Base-by-base conservation (phyloP, 2,888 invertebrate species). In the Hecatera dysodea region DNA sequence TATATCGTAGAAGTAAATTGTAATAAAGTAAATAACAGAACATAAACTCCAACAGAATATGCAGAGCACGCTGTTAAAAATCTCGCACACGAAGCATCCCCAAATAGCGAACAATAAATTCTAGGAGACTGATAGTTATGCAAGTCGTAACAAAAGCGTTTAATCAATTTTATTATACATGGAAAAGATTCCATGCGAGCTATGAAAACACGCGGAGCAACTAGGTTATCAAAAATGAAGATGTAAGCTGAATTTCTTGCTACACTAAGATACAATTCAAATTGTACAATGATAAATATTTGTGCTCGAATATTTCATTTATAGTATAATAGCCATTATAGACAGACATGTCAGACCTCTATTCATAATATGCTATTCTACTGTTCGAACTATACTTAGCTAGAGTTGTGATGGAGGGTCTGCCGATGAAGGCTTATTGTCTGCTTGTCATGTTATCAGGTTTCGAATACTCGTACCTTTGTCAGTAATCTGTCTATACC, bases 361-460 rank as follows among this genome's bases (percentile, higher is more conserved):
- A 75, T 75, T 80, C 75, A 70, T 67, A 61, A 75, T 60, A 66
- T 53, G 72, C 27, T 56, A 68, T 80, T 67, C 71, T 63, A 53
- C 36, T 67, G 33, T 56, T 52, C 33, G 15, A 63, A 50, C 67
- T 75, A 68, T 67, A 75, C 55, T 42, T 69, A 73, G 46, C 59
- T 33, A 27, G 12, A 19, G 46, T 19, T 22, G 50, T 74, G 66
- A 68, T 65, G 64, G 44, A 71, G 67, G 67, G 77, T 62, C 61
- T 77, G 74, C 59, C 68, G 74, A 77, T 82, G 77, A 82, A 72
- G 66, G 75, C 68, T 57, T 68, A 78, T 78, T 82, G 83, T 82
- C 55, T 78, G 67, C 72, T 52, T 72, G 75, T 80, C 83, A 80
- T 75, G 67, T 72, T 82, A 82, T 78, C 74, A 56, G 66, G 62